Percentiles rank a stretch among this genome's conserved stretches.
phyloP scores from a whole-genome alignment of 2,797 vertebrate species.

The Arremon aurantiirostris region DNA sequence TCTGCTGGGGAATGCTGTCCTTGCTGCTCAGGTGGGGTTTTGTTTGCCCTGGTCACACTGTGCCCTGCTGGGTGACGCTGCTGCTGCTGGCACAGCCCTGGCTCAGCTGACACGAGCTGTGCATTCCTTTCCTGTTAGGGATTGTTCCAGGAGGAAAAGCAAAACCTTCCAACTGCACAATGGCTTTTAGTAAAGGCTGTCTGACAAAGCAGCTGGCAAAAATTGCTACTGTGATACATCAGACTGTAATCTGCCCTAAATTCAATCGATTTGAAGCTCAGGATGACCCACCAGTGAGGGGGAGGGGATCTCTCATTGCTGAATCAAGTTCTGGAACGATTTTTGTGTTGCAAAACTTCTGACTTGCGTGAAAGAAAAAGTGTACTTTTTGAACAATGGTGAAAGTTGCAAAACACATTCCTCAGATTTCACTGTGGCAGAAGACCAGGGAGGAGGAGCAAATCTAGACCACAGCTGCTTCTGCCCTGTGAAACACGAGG shows the following conservation, averaged over 20 bases:
- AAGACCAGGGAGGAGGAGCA: not conserved
- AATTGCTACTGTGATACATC: not conserved
- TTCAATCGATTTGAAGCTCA: not conserved
- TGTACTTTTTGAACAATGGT: not conserved
- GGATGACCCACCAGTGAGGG: not conserved
- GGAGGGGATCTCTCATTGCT: not conserved
- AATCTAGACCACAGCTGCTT: not conserved
- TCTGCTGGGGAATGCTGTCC: not conserved
- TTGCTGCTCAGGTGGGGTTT: constrained; percentile 1
- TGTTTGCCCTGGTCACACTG: not conserved
- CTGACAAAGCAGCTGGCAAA: not conserved
- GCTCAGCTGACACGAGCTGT: not conserved
- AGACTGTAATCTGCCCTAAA: not conserved
- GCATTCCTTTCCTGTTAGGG: not conserved
- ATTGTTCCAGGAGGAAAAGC: constrained; percentile 4
- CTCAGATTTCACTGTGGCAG: not conserved
- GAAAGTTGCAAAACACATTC: constrained; percentile 23
- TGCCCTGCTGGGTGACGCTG: not conserved
- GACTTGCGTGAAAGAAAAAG: not conserved
- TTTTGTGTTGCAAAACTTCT: not conserved
- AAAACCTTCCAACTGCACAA: not conserved
- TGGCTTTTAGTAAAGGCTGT: not conserved
- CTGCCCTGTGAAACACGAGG: not conserved
- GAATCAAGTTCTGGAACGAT: not conserved
- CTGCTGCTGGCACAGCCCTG: not conserved